Percentiles rank a stretch among this genome's conserved stretches.
Evolutionary conservation across 2,113 vertebrate genomes (phyloP).

Genomic region (Rattus rattus): DNA sequence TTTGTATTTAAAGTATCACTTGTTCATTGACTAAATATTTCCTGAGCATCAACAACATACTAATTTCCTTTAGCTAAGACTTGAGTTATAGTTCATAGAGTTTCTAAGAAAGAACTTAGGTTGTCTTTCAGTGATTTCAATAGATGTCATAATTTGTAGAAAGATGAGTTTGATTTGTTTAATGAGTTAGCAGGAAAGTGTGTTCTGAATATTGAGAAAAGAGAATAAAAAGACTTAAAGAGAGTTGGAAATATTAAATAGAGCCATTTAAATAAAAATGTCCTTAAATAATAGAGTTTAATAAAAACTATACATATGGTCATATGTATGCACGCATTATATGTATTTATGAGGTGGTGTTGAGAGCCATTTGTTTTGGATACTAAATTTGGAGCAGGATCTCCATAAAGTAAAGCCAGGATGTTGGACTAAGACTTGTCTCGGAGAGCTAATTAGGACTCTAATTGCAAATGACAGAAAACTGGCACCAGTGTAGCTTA

Average conservation of each 20-base stretch:
- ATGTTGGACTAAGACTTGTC: background rate
- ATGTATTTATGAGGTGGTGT: background rate
- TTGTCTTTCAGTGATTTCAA: background rate
- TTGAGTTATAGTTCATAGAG: background rate
- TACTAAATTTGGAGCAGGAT: background rate
- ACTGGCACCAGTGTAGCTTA: background rate
- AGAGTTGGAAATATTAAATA: background rate
- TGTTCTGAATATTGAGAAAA: background rate
- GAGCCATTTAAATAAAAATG: background rate
- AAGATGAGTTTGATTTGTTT: constrained; percentile 31
- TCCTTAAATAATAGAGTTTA: background rate
- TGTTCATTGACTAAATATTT: background rate
- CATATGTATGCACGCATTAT: background rate
- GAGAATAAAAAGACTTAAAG: background rate
- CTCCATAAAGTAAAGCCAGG: background rate
- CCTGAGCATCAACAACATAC: background rate
- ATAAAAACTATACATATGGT: background rate
- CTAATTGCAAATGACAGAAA: background rate
- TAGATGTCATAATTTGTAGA: background rate
- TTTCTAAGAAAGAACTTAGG: background rate
- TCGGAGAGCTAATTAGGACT: background rate
- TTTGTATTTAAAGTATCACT: constrained; percentile 17
- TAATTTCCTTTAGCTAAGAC: background rate
- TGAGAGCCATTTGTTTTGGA: background rate
- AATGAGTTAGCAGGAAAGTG: background rate